Evolutionary conservation across 2,113 vertebrate species (phyloP).

Genomic region (Prinia subflava): DNA sequence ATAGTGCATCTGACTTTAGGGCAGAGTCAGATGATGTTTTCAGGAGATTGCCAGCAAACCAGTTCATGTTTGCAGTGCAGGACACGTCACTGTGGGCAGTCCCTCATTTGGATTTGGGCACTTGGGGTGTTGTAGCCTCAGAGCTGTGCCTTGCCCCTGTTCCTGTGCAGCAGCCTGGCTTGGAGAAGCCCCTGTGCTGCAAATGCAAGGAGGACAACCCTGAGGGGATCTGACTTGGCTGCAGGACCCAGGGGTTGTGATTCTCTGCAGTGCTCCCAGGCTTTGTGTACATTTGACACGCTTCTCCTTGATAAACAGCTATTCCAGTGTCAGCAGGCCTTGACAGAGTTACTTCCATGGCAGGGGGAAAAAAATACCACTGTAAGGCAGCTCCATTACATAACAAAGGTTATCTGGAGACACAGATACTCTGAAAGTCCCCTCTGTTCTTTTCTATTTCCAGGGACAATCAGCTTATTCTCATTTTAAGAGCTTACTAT

Average conservation of each 20-base stretch:
- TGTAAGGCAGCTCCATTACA: conserved; percentile 9
- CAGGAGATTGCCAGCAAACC: background rate
- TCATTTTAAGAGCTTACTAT: conserved; percentile 31
- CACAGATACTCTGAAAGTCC: background rate
- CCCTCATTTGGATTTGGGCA: background rate
- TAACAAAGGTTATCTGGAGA: conserved; percentile 40
- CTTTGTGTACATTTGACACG: background rate
- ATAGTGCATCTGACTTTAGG: background rate
- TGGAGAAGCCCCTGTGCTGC: background rate
- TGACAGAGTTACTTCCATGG: background rate
- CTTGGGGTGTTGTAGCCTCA: background rate
- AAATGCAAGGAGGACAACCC: background rate
- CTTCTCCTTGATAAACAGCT: background rate
- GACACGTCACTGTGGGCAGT: background rate
- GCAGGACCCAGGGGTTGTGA: background rate
- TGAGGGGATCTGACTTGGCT: background rate
- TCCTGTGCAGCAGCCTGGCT: rapidly evolving
- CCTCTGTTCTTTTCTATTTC: conserved; percentile 34
- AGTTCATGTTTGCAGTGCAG: background rate
- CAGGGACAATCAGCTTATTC: conserved; percentile 30
- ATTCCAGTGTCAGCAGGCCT: background rate
- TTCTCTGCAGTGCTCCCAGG: background rate
- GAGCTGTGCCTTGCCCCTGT: background rate
- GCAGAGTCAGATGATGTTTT: background rate
- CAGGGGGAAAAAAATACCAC: background rate